Percentiles rank a stretch among this genome's conserved stretches.
Conservation (phyloP, 2,888 invertebrate species). For the Thalpophila matura region DNA sequence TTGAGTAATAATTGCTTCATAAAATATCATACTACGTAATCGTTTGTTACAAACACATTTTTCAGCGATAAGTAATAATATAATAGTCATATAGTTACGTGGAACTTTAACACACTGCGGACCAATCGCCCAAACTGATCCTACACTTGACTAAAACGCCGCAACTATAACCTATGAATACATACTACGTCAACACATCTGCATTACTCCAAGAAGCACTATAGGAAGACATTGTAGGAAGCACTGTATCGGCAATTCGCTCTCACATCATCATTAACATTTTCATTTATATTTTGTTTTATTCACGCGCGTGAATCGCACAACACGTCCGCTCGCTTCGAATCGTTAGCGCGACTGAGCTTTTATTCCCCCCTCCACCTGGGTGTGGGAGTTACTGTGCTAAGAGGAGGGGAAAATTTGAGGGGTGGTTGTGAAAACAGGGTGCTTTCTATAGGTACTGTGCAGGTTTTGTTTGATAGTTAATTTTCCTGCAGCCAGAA, state of each 20-base stretch:
- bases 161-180: constrained; percentile 24
- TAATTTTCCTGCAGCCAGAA: constrained; percentile 3
- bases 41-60: not conserved
- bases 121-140: constrained; percentile 29
- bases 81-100: not conserved
- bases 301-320: constrained; percentile 6
- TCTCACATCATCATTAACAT: constrained; percentile 54
- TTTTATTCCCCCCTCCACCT: constrained; percentile 59
- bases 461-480: constrained; percentile 6
- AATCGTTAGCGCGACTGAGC: constrained; percentile 71
- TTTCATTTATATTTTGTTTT: constrained; percentile 27
- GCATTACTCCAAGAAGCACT: constrained; percentile 30
- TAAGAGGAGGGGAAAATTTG: constrained; percentile 57
- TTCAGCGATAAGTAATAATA: not conserved
- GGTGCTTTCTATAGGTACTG: constrained; percentile 40
- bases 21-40: not conserved
- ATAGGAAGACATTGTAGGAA: constrained; percentile 61
- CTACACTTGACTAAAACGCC: constrained; percentile 15
- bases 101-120: constrained; percentile 40
- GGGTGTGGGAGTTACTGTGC: constrained; percentile 54
- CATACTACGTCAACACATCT: constrained; percentile 43
- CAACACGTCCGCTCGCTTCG: constrained; percentile 61
- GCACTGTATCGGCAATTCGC: constrained; percentile 37
- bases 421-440: constrained; percentile 53
- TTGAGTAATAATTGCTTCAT: not conserved